phyloP scores from a whole-genome alignment of 1,140 invertebrate genomes.

The Tribolium madens region DNA sequence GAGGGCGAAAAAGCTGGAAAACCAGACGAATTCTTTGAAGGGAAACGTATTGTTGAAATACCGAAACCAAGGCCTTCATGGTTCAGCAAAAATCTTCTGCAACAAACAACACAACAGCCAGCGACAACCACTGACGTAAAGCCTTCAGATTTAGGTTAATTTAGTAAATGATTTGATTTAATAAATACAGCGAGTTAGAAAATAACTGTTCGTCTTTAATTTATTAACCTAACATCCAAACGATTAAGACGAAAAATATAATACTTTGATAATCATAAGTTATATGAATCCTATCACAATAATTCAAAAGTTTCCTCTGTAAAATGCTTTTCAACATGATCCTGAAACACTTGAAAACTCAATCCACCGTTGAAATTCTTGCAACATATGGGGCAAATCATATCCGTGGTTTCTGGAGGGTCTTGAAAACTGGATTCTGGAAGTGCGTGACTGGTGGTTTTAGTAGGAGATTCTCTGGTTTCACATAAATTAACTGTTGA shows the following conservation, averaged over 20 bases:
- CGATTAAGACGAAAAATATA: constrained; percentile 6
- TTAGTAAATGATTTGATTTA: background rate
- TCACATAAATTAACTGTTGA: constrained; percentile 44
- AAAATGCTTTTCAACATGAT: constrained; percentile 72
- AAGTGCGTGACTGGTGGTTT: constrained; percentile 48
- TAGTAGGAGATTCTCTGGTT: constrained; percentile 48
- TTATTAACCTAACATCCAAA: background rate
- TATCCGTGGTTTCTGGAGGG: constrained; percentile 63
- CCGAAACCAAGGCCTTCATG: constrained; percentile 79
- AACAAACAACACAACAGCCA: constrained; percentile 78
- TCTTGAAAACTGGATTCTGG: constrained; percentile 53
- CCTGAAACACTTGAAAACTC: constrained; percentile 67
- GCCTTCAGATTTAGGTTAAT: constrained; percentile 77
- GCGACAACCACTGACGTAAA: constrained; percentile 77
- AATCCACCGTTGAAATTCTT: constrained; percentile 66
- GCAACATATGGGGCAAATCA: constrained; percentile 71
- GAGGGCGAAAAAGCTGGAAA: constrained; percentile 78
- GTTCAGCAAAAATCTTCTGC: constrained; percentile 85
- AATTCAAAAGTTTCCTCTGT: constrained; percentile 31
- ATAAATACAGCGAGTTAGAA: background rate
- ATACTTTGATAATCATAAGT: constrained; percentile 11
- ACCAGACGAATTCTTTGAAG: constrained; percentile 68
- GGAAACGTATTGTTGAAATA: constrained; percentile 81
- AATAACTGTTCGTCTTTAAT: background rate
- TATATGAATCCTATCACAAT: constrained; percentile 28